Percentiles rank a stretch among this genome's conserved stretches.
phyloP scores from a whole-genome alignment of 2,888 invertebrate genomes.

The Scaptomyza tumidula region DNA sequence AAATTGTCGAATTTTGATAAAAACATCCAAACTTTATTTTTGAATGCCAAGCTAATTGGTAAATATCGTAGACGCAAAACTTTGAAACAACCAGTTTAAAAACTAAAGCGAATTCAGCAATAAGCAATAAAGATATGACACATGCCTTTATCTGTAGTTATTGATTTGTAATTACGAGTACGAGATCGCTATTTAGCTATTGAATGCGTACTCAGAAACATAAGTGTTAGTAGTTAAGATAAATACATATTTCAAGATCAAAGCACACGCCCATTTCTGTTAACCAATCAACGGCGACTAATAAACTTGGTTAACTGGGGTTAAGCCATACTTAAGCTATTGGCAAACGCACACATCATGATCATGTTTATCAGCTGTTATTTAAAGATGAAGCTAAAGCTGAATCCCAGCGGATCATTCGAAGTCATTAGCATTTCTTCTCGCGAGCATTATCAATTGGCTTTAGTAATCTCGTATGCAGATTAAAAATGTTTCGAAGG shows the following conservation, averaged over 20 bases:
- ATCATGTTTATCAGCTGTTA: slow-evolving; percentile 15
- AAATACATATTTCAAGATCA: slow-evolving; percentile 50
- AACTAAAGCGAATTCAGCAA: slow-evolving; percentile 15
- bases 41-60: slow-evolving; percentile 1
- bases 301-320: slow-evolving; percentile 38
- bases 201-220: not conserved
- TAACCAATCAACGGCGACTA: slow-evolving; percentile 27
- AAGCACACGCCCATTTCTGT: slow-evolving; percentile 38
- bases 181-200: slow-evolving; percentile 1
- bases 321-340: slow-evolving; percentile 22
- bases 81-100: slow-evolving; percentile 32
- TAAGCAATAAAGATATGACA: not conserved
- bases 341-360: not conserved
- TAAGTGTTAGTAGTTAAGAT: slow-evolving; percentile 9
- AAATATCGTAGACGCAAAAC: slow-evolving; percentile 4
- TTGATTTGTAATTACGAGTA: slow-evolving; percentile 7
- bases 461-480: slow-evolving; percentile 53
- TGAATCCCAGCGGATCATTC: slow-evolving; percentile 10
- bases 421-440: slow-evolving; percentile 45
- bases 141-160: slow-evolving; percentile 10
- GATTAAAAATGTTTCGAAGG: slow-evolving; percentile 47
- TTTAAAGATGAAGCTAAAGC: not conserved
- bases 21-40: slow-evolving; percentile 3
- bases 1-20: slow-evolving; percentile 10
- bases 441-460: slow-evolving; percentile 20